Conservation (phyloP, 2,113 vertebrate species). For the Callospermophilus lateralis region DNA sequence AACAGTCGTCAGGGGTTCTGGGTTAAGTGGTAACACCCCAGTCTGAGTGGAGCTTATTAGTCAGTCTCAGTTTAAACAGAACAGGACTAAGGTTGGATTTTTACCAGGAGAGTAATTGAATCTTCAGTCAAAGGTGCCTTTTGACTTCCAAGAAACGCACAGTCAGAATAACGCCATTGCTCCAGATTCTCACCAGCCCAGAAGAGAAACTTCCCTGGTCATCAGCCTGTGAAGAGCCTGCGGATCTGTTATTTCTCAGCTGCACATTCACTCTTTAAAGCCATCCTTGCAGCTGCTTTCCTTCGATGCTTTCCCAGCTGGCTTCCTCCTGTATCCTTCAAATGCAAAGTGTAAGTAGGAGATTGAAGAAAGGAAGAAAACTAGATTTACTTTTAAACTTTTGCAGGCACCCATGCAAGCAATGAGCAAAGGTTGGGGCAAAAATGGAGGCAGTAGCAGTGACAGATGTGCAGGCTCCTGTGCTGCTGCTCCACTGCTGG, state of each 20-base stretch:
- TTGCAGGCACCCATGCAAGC: neutral
- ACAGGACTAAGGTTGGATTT: neutral
- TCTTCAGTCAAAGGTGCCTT: neutral
- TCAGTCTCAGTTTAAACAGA: neutral
- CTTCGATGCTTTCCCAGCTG: neutral
- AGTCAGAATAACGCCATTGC: neutral
- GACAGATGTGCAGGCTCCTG: accelerated
- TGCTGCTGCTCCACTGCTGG: too few species aligned
- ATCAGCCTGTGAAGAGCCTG: too few species aligned
- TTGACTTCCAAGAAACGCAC: neutral
- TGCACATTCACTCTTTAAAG: neutral
- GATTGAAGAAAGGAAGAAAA: neutral
- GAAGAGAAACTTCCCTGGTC: neutral
- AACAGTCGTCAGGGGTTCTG: too few species aligned
- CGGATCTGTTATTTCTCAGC: neutral
- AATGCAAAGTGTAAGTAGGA: neutral
- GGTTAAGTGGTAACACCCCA: neutral
- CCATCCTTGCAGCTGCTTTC: neutral
- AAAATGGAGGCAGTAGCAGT: neutral
- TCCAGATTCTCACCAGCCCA: neutral
- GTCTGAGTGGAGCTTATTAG: too few species aligned
- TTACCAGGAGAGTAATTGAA: neutral
- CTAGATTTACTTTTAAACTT: neutral
- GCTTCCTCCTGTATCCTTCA: neutral
- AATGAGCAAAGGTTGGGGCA: neutral